Conservation (phyloP, 2,797 vertebrate genomes). For the Serranus cabrilla region DNA sequence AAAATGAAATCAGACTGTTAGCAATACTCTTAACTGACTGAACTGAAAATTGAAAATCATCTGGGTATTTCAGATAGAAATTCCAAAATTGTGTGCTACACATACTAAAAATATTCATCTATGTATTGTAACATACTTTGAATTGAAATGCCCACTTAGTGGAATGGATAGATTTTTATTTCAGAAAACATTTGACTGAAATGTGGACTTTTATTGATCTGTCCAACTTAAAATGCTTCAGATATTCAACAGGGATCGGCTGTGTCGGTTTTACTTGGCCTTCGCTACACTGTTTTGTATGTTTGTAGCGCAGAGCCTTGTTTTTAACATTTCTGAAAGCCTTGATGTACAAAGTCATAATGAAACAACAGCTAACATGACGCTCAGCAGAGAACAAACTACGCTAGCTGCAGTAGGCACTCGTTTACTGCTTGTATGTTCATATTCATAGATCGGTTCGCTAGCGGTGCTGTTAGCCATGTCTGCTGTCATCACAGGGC, state of each 20-base stretch:
- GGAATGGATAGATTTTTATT: background rate
- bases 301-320: constrained; percentile 16
- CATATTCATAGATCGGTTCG: background rate
- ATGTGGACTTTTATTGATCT: background rate
- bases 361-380: constrained; percentile 4
- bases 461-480: constrained; percentile 12
- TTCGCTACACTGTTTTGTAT: constrained; percentile 4
- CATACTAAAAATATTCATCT: background rate
- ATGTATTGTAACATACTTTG: constrained; percentile 29
- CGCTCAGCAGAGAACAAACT: background rate
- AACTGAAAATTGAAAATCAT: constrained; percentile 3
- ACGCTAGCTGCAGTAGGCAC: background rate
- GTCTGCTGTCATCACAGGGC: constrained; percentile 15
- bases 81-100: constrained; percentile 6
- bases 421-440: constrained; percentile 3
- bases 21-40: constrained; percentile 29
- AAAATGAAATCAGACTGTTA: constrained; percentile 4
- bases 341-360: constrained; percentile 40
- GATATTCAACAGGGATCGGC: background rate
- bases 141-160: background rate
- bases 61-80: background rate
- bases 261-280: constrained; percentile 16
- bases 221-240: background rate
- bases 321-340: constrained; percentile 6
- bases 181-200: constrained; percentile 15